Base-by-base conservation (phyloP, 1,140 invertebrate genomes). In the Aplysia californica region DNA sequence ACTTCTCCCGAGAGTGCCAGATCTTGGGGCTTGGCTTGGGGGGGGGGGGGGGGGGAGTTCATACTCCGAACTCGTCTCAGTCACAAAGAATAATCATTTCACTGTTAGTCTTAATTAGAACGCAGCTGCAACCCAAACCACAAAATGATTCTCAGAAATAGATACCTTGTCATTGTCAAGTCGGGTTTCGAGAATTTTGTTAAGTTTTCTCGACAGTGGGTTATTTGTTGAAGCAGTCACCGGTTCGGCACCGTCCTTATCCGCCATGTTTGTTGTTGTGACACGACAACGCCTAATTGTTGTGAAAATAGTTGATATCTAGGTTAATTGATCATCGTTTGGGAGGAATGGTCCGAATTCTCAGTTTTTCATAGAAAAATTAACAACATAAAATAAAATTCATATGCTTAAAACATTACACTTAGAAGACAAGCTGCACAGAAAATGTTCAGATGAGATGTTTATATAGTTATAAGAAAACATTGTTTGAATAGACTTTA, bases 81-180 rank as follows among this genome's bases (percentile, higher is more conserved):
- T n/a, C n/a, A n/a, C n/a, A n/a, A n/a, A n/a, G n/a, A n/a, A n/a
- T n/a, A n/a, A n/a, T n/a, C n/a, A n/a, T n/a, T n/a, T n/a, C n/a
- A n/a, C 44, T 50, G 44, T 50, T n/a, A 50, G 44, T 15, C 44
- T 50, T 15, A 50, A 50, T 50, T 50, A 50, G n/a, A 50, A 50
- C n/a, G n/a, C 44, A n/a, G 10, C 10, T 50, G n/a, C n/a, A 50
- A 15, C n/a, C 44, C 10, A 50, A 50, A 50, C 44, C 44, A 50
- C n/a, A 50, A 50, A 50, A 50, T 15, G n/a, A n/a, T 50, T 50
- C 10, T 15, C 10, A 50, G 10, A 50, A 50, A 64, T 64, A 31
- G 3, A 31, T 66, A 55, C 72, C 31, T 75, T 75, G 33, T 75
- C 72, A 75, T 66, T 75, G 41, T 75, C 72, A 6, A 75, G 72